Base-by-base conservation (phyloP, 2,888 invertebrate genomes). In the Meloe dianella region DNA sequence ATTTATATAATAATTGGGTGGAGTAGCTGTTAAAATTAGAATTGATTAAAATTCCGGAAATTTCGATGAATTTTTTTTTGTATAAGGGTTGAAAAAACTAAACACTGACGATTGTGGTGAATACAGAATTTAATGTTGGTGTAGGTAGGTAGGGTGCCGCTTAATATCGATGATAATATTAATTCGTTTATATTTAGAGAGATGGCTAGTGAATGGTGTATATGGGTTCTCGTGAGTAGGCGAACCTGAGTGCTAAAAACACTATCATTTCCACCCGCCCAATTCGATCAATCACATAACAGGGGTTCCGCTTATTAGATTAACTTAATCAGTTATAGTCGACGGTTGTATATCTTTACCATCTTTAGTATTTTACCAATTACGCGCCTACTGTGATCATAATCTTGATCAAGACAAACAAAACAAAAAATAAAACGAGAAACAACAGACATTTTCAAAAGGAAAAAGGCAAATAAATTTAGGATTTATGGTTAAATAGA, bases 301-400 rank as follows among this genome's bases (percentile, higher is more conserved):
- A 73, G 79, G 78, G 77, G 74, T 74, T 71, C 78, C 74, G 78
- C 77, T 79, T 79, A 79, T 79, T 79, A 79, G 79, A 79, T 79
- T 79, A 79, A 78, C 66, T 78, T 79, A 78, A 79, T 79, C 79
- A 74, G 78, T 79, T 77, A 77, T 71, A 77, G 78, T 77, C 78
- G 71, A 76, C 74, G 74, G 76, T 51, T 51, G 74, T 71, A 71
- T 73, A 74, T 73, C 70, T 66, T 63, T 76, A 76, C 75, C 76
- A 77, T 77, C 76, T 78, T 77, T 73, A 76, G 73, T 74, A 72
- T 73, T 75, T 77, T 77, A 76, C 78, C 79, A 79, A 79, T 79
- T 79, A 79, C 73, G 75, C 75, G 75, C 77, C 78, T 74, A 78
- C 79, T 78, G 78, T 65, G 77, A 72, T 74, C 71, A 73, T 17